Evolutionary conservation across 2,888 invertebrate genomes (phyloP).

Genomic region (Tupiocoris notatus): DNA sequence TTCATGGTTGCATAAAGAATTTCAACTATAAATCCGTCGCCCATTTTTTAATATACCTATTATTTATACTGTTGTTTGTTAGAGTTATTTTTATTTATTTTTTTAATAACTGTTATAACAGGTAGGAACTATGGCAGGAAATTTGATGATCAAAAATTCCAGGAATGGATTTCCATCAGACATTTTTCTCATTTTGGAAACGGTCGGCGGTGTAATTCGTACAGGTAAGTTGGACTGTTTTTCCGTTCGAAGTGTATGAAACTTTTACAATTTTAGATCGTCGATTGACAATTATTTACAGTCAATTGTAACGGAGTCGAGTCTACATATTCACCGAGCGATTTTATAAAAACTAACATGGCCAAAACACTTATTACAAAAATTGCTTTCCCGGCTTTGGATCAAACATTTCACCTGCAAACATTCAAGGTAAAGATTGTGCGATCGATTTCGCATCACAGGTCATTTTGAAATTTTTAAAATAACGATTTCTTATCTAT

Average conservation of each 20-base stretch:
- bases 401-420: constrained; percentile 58
- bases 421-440: constrained; percentile 64
- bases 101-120: no score
- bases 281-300: constrained; percentile 7
- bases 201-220: constrained; percentile 51
- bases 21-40: no score
- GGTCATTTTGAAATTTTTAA: neutral
- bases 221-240: constrained; percentile 49
- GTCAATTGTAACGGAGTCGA: constrained; percentile 30
- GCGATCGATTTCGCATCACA: neutral
- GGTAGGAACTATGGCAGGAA: constrained; percentile 65
- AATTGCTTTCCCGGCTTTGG: constrained; percentile 60
- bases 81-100: no score
- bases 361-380: constrained; percentile 64
- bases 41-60: no score
- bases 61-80: no score
- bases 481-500: no score
- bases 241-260: neutral
- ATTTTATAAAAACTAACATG: constrained; percentile 66
- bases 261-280: neutral
- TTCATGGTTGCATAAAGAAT: no score
- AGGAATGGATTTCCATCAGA: constrained; percentile 70
- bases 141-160: constrained; percentile 66
- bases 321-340: constrained; percentile 52
- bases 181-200: constrained; percentile 61